Percentiles rank a stretch among this genome's conserved stretches.
Evolutionary conservation across 2,797 vertebrate genomes (phyloP).

Genomic region (Alfaro cultratus): DNA sequence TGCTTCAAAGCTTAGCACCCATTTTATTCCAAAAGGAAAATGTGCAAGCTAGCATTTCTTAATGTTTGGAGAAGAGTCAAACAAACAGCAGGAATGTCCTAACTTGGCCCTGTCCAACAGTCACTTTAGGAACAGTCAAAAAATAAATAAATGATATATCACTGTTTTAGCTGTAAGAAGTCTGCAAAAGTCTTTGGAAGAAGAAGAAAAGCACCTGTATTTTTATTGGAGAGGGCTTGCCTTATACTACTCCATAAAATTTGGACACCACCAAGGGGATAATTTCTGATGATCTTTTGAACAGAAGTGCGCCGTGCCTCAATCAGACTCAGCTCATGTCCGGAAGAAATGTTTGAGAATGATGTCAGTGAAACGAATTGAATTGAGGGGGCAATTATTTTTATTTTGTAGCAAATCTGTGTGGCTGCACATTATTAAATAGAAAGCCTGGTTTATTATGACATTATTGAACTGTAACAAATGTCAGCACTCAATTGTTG

Average conservation of each 20-base stretch:
- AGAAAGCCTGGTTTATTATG: conserved; percentile 21
- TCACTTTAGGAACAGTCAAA: conserved; percentile 47
- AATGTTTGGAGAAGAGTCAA: conserved; percentile 83
- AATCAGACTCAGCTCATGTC: conserved; percentile 55
- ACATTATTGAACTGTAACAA: conserved; percentile 31
- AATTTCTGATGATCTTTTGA: conserved; percentile 74
- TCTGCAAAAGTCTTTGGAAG: conserved; percentile 72
- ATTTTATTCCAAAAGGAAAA: conserved; percentile 74
- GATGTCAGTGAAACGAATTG: conserved; percentile 61
- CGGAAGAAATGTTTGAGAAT: conserved; percentile 59
- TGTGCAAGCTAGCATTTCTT: conserved; percentile 82
- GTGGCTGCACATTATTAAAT: conserved; percentile 34
- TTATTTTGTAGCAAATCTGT: conserved; percentile 51
- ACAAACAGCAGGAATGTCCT: conserved; percentile 67
- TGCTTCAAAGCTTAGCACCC: conserved; percentile 80
- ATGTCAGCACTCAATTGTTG: conserved; percentile 10
- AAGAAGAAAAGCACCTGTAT: conserved; percentile 71
- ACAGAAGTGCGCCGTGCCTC: conserved; percentile 67
- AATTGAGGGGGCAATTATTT: conserved; percentile 62
- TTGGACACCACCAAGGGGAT: conserved; percentile 65
- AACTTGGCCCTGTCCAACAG: conserved; percentile 5
- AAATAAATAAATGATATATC: conserved; percentile 64
- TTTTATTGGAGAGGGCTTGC: conserved; percentile 73
- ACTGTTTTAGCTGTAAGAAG: conserved; percentile 56
- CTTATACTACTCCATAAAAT: conserved; percentile 75